Evolutionary conservation across 2,113 vertebrate species (phyloP).

Genomic region (Meleagris gallopavo): DNA sequence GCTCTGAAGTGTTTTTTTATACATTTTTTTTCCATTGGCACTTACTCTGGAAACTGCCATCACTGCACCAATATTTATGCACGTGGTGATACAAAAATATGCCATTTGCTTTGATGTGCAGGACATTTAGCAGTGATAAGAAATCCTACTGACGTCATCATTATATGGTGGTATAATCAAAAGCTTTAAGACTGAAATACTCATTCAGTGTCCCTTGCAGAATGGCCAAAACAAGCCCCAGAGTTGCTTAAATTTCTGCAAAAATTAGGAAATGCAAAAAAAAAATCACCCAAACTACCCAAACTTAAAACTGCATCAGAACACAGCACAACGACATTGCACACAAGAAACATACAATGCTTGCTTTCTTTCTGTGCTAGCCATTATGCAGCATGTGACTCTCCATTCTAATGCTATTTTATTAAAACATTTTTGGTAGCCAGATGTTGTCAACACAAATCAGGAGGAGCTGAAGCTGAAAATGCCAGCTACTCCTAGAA

Average conservation of each 20-base stretch:
- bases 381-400: background rate
- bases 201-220: background rate
- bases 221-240: constrained; percentile 6
- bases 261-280: background rate
- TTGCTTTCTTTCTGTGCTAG: constrained; percentile 26
- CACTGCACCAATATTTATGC: constrained; percentile 33
- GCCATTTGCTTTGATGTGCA: constrained; percentile 3
- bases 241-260: background rate
- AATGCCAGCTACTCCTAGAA: background rate
- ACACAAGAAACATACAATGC: background rate
- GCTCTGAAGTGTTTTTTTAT: background rate
- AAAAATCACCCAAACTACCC: background rate
- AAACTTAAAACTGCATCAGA: background rate
- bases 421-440: background rate
- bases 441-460: constrained; percentile 13
- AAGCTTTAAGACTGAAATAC: constrained; percentile 11
- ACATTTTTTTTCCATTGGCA: background rate
- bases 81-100: background rate
- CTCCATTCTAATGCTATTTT: background rate
- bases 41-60: background rate
- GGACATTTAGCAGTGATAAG: background rate
- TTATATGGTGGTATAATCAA: background rate
- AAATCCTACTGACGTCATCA: background rate
- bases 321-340: background rate
- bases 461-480: background rate